These are phyloP conservation scores for Probaryconus sp. DNA, from an alignment of 1,140 invertebrate genomes.

Conservation along the genomic window DNA sequence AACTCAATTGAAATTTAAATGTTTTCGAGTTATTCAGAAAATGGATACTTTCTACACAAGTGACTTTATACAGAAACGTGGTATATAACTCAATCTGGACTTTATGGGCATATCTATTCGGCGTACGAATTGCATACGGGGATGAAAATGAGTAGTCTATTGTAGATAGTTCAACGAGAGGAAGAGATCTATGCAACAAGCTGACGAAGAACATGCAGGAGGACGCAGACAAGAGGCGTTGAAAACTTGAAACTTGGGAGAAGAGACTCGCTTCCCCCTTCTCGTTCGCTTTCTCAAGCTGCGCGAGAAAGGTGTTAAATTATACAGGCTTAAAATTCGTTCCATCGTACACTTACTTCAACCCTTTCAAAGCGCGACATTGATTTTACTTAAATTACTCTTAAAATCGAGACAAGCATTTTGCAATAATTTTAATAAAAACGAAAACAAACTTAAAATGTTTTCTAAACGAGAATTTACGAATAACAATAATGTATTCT, in stretches of 20 bases:
- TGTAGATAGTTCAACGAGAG: slow-evolving; percentile 31
- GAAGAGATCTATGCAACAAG: slow-evolving; percentile 55
- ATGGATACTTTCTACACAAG: too few species aligned
- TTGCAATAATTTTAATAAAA: too few species aligned
- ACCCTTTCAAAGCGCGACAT: slow-evolving; percentile 51
- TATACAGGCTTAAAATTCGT: slow-evolving; percentile 64
- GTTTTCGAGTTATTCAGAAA: too few species aligned
- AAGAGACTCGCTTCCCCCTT: slow-evolving; percentile 21
- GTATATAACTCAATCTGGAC: slow-evolving; percentile 18
- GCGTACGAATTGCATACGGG: slow-evolving; percentile 30
- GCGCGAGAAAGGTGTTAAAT: slow-evolving; percentile 59
- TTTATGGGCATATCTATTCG: slow-evolving; percentile 38
- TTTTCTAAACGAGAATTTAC: too few species aligned
- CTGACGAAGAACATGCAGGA: slow-evolving; percentile 12
- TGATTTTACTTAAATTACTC: slow-evolving; percentile 56
- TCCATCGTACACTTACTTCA: slow-evolving; percentile 45
- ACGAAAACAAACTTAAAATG: too few species aligned
- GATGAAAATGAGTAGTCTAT: slow-evolving; percentile 15
- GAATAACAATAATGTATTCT: too few species aligned
- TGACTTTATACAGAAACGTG: too few species aligned
- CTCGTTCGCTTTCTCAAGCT: slow-evolving; percentile 33
- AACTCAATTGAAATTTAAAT: too few species aligned
- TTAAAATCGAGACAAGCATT: too few species aligned
- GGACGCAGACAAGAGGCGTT: slow-evolving; percentile 49
- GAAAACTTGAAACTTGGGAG: slow-evolving; percentile 57